Conservation (phyloP, 23 tunicate species). For the Trididemnum miniatum region DNA sequence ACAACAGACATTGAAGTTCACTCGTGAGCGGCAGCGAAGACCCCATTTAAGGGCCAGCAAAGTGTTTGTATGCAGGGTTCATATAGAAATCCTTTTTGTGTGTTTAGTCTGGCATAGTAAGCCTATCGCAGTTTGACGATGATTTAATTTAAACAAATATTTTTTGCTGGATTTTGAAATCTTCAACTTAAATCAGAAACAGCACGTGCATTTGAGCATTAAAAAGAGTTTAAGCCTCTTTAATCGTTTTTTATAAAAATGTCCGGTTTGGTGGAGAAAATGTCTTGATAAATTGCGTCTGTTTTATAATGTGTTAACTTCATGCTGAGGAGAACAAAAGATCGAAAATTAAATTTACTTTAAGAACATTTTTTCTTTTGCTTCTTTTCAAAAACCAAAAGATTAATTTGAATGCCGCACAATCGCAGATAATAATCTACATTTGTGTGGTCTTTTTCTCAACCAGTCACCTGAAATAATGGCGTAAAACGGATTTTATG, state of each 20-base stretch:
- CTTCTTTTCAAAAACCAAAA: not conserved
- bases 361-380: not conserved
- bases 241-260: not conserved
- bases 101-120: not conserved
- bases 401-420: not conserved
- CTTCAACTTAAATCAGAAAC: no score
- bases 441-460: constrained; percentile 4
- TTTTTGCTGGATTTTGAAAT: no score
- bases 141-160: not conserved
- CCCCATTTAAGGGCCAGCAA: no score
- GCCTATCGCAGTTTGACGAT: not conserved
- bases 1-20: no score
- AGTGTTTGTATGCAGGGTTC: no score
- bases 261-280: not conserved
- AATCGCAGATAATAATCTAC: not conserved
- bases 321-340: not conserved
- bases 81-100: no score
- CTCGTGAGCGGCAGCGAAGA: no score
- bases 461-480: constrained; percentile 7
- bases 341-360: constrained; percentile 14
- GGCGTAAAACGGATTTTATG: not conserved
- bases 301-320: not conserved
- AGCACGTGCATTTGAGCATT: no score
- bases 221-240: not conserved
- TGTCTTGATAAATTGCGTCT: not conserved